Percentiles rank a stretch among this genome's conserved stretches.
phyloP scores from a whole-genome alignment of 2,113 vertebrate genomes.

The Emberiza fucata region DNA sequence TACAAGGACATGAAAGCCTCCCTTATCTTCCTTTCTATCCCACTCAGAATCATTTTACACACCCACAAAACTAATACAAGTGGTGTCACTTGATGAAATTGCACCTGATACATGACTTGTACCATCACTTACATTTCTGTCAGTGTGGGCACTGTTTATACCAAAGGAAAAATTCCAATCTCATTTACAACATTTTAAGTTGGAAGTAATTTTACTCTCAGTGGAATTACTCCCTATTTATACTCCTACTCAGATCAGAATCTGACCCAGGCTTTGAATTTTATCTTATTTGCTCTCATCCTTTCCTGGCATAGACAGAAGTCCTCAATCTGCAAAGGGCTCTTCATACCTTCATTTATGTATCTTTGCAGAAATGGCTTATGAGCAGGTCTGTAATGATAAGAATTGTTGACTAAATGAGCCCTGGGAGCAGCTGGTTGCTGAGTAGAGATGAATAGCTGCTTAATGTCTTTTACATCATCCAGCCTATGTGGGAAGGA shows the following conservation, averaged over 20 bases:
- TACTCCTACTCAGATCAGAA: background rate
- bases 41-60: constrained; percentile 46
- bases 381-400: background rate
- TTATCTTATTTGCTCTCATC: background rate
- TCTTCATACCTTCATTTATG: background rate
- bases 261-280: background rate
- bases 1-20: constrained; percentile 30
- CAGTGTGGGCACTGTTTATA: background rate
- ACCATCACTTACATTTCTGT: constrained; percentile 6
- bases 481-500: background rate
- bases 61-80: constrained; percentile 45
- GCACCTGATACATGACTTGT: constrained; percentile 11
- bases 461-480: background rate
- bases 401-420: background rate
- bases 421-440: background rate
- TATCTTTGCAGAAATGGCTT: background rate
- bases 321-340: background rate
- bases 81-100: constrained; percentile 37
- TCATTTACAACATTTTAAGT: background rate
- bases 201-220: background rate
- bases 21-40: constrained; percentile 28
- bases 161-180: background rate
- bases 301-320: background rate
- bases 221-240: background rate
- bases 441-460: background rate